These are phyloP conservation scores for Pachymerium ferrugineum DNA, from an alignment of 2,888 invertebrate genomes.

Conservation along the genomic window DNA sequence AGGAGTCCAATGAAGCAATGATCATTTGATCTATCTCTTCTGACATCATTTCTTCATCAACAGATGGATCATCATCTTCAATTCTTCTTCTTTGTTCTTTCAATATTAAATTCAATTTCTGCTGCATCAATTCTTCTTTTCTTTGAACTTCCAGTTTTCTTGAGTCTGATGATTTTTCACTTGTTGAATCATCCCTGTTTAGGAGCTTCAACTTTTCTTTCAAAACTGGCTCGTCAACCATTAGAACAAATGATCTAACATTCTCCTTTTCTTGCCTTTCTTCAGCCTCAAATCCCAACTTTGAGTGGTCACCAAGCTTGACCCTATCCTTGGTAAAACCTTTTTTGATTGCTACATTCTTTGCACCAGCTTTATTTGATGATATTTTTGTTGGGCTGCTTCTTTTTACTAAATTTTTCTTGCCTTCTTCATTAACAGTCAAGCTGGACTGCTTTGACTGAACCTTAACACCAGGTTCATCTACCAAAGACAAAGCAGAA, in stretches of 20 bases:
- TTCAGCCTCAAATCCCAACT: neutral
- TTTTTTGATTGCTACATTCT: neutral
- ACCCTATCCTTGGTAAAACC: neutral
- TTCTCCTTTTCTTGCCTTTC: neutral
- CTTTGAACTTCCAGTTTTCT: neutral
- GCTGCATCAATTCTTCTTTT: neutral
- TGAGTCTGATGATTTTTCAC: neutral
- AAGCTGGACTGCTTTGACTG: neutral
- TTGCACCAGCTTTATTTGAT: neutral
- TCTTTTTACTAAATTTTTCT: neutral
- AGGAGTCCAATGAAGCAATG: neutral
- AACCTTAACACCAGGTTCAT: neutral
- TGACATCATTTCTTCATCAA: neutral
- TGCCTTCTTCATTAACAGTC: neutral
- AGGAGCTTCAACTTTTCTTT: neutral
- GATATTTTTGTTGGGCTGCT: neutral
- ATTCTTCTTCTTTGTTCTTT: neutral
- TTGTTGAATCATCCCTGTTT: neutral
- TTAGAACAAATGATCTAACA: neutral
- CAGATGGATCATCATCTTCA: neutral
- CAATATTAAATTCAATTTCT: neutral
- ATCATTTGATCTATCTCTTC: neutral
- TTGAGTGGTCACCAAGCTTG: neutral
- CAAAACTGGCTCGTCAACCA: constrained; percentile 6
- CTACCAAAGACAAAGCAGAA: neutral